Percentiles rank a stretch among this genome's conserved stretches.
Evolutionary conservation across 2,797 vertebrate genomes (phyloP).

Genomic region (Parauchenoglanis ngamensis): DNA sequence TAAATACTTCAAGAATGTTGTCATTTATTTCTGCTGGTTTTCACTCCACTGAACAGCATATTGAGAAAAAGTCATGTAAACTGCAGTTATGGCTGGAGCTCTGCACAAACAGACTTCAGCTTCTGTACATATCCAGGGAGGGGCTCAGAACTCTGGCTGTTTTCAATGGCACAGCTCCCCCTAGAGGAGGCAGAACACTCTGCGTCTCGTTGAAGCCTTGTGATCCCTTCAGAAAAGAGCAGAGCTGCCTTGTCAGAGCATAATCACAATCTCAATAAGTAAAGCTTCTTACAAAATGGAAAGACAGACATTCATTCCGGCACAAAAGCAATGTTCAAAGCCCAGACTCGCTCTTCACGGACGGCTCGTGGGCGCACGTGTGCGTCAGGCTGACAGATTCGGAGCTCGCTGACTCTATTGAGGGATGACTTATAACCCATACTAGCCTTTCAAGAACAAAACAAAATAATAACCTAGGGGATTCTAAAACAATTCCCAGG

Average conservation of each 20-base stretch:
- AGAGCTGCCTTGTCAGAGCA: constrained; percentile 44
- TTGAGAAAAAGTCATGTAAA: constrained; percentile 30
- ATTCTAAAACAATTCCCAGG: constrained; percentile 47
- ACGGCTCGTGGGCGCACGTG: constrained; percentile 6
- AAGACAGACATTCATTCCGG: constrained; percentile 51
- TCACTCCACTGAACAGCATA: constrained; percentile 12
- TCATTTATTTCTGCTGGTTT: constrained; percentile 28
- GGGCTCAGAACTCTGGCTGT: constrained; percentile 11
- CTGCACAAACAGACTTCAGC: constrained; percentile 31
- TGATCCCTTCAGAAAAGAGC: constrained; percentile 25
- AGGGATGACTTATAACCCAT: constrained; percentile 34
- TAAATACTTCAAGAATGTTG: constrained; percentile 37
- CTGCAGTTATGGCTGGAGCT: constrained; percentile 18
- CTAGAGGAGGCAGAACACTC: constrained; percentile 29
- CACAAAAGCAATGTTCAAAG: constrained; percentile 44
- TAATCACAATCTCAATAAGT: constrained; percentile 53
- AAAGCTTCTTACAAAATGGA: constrained; percentile 42
- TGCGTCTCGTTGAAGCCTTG: background rate
- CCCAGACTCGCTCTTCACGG: background rate
- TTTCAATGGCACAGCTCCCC: constrained; percentile 55
- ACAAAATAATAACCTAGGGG: constrained; percentile 47
- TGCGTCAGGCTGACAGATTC: constrained; percentile 41
- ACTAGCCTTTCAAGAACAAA: constrained; percentile 46
- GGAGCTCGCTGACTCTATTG: constrained; percentile 35
- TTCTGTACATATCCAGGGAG: background rate